These are phyloP conservation scores for Brachionus calyciflorus DNA, from an alignment of 1,140 invertebrate species.

Conservation along the genomic window DNA sequence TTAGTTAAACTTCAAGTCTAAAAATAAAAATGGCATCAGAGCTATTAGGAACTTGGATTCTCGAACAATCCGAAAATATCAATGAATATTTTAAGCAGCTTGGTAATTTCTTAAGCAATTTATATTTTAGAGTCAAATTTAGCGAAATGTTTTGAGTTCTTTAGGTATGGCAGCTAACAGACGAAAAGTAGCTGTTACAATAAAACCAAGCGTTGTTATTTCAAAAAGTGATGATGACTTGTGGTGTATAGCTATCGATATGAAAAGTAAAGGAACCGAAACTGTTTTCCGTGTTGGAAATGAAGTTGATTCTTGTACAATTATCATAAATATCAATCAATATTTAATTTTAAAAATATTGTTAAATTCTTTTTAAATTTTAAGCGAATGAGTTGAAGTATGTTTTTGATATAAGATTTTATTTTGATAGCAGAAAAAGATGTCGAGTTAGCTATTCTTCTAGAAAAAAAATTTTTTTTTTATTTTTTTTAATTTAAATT, in stretches of 20 bases:
- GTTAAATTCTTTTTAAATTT: background rate
- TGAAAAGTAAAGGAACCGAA: constrained; percentile 45
- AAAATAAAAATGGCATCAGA: constrained; percentile 20
- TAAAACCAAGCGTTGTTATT: constrained; percentile 8
- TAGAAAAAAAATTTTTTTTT: background rate
- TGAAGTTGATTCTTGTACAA: constrained; percentile 44
- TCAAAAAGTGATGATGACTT: constrained; percentile 13
- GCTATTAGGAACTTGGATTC: constrained; percentile 17
- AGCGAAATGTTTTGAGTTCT: too few species aligned
- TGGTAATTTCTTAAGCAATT: background rate
- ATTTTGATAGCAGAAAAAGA: constrained; percentile 43
- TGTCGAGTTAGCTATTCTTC: background rate
- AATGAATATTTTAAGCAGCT: constrained; percentile 44
- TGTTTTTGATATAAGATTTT: constrained; percentile 42
- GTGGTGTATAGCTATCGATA: constrained; percentile 40
- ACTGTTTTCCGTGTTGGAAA: constrained; percentile 37
- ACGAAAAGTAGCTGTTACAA: constrained; percentile 22
- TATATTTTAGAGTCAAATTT: background rate
- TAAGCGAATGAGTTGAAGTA: constrained; percentile 38
- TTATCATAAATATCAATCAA: background rate
- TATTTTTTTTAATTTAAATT: background rate
- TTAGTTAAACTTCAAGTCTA: too few species aligned
- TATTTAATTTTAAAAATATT: background rate
- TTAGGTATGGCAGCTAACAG: constrained; percentile 32
- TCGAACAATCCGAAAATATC: constrained; percentile 37